Conservation (phyloP, 1,140 invertebrate genomes). For the Agrypnia vestita region DNA sequence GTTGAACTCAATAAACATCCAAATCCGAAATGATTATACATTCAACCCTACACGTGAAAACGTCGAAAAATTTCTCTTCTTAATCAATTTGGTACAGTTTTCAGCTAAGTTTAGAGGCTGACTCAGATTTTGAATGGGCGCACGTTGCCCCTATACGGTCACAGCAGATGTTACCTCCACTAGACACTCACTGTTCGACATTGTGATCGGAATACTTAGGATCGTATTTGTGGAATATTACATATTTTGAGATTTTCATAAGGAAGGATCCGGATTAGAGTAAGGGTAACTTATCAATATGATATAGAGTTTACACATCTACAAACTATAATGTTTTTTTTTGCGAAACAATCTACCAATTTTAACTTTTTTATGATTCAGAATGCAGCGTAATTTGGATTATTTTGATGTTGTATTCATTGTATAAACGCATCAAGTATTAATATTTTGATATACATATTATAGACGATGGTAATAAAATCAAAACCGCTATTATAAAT, state of each 20-base stretch:
- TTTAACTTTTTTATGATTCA: too few relatives aligned
- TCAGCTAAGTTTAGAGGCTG: slow-evolving; percentile 11
- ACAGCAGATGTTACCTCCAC: slow-evolving; percentile 48
- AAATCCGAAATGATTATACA: background rate
- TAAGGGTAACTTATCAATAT: too few relatives aligned
- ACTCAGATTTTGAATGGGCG: slow-evolving; percentile 29
- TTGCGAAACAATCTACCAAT: too few relatives aligned
- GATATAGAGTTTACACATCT: too few relatives aligned
- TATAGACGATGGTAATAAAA: too few relatives aligned
- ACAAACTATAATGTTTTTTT: too few relatives aligned
- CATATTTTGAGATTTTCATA: background rate
- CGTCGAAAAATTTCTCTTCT: slow-evolving; percentile 9
- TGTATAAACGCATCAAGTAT: too few relatives aligned
- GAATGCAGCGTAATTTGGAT: too few relatives aligned
- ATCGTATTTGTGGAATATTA: slow-evolving; percentile 25
- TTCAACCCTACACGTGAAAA: slow-evolving; percentile 1
- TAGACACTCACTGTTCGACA: slow-evolving; percentile 39
- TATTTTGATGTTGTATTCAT: too few relatives aligned
- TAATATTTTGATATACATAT: too few relatives aligned
- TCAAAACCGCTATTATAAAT: too few relatives aligned
- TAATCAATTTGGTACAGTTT: slow-evolving; percentile 28
- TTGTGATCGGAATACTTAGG: slow-evolving; percentile 50
- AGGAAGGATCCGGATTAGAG: background rate
- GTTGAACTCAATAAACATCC: background rate
- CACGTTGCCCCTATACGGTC: slow-evolving; percentile 40